Evolutionary conservation across 2,888 invertebrate species (phyloP), one percentile per base, ranked within the genome.

Genomic region (Lampropteryx suffumata): DNA sequence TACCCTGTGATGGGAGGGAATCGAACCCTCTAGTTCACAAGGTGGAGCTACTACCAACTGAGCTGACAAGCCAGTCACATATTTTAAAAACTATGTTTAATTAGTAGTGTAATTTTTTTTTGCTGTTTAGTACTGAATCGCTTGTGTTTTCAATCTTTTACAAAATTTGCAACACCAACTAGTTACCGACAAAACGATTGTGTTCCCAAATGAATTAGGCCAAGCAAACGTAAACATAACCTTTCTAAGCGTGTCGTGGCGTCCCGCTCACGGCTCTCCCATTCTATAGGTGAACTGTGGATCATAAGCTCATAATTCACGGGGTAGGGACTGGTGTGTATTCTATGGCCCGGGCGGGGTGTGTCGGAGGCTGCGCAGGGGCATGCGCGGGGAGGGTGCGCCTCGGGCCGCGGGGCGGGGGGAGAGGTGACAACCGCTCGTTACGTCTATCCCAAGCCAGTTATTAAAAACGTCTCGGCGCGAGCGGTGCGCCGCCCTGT

Each of bases 391-490:
- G 75, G 69, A 65, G 67, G 75, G 76, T 72, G 80, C 73, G 79
- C 76, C 43, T 37, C 43, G 75, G 72, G 78, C 78, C 54, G 50
- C 62, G 72, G 75, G 68, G 73, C 74, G 77, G 77, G 80, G 81
- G 86, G 84, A 77, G 86, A 88, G 85, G 89, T 84, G 89, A 89
- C 89, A 90, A 90, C 90, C 90, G 88, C 89, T 90, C 81, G 90
- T 90, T 90, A 90, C 87, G 82, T 85, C 86, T 83, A 85, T 82
- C 73, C 87, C 77, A 90, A 91, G 91, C 89, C 91, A 91, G 91
- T 91, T 91, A 91, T 91, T 91, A 91, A 91, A 91, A 91, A 90
- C 91, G 87, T 90, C 90, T 91, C 90, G 91, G 79, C 90, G 91
- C 81, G 90, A 89, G 78, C 86, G 89, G 90, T 85, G 89, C 65